Percentiles rank a stretch among this genome's conserved stretches.
phyloP scores from a whole-genome alignment of 2,888 invertebrate species.

The Lagria hirta region DNA sequence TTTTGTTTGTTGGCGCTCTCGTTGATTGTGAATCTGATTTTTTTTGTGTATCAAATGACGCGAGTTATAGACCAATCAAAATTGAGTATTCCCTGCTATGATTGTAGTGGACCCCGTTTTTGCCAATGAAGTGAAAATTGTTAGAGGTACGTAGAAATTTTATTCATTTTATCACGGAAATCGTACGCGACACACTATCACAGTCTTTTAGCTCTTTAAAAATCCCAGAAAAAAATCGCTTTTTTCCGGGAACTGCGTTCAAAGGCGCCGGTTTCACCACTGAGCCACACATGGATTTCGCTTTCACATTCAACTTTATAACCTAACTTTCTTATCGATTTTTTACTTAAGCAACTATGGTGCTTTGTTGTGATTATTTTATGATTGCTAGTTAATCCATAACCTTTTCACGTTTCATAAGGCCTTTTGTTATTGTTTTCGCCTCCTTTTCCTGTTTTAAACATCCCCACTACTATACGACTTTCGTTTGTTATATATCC shows the following conservation, averaged over 20 bases:
- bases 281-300: constrained; percentile 34
- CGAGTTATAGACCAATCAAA: constrained; percentile 51
- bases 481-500: constrained; percentile 34
- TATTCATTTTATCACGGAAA: constrained; percentile 56
- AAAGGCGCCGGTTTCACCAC: constrained; percentile 7
- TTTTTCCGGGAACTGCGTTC: constrained; percentile 27
- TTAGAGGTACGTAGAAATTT: constrained; percentile 56
- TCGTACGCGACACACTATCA: constrained; percentile 48
- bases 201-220: constrained; percentile 35
- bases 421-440: constrained; percentile 34
- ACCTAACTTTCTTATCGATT: constrained; percentile 55
- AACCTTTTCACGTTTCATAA: constrained; percentile 4
- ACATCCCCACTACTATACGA: constrained; percentile 41
- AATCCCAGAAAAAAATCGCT: constrained; percentile 37
- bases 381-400: background rate
- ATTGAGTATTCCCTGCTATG: constrained; percentile 51
- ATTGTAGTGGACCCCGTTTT: constrained; percentile 54
- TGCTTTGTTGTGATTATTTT: constrained; percentile 2
- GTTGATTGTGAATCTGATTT: constrained; percentile 53
- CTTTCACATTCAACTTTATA: constrained; percentile 46
- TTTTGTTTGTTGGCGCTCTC: constrained; percentile 30
- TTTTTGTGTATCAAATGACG: constrained; percentile 56
- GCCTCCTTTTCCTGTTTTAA: constrained; percentile 46
- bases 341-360: constrained; percentile 32
- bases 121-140: constrained; percentile 55